Evolutionary conservation across 1,140 invertebrate genomes (phyloP).

Genomic region (Sminthurides bifidus): DNA sequence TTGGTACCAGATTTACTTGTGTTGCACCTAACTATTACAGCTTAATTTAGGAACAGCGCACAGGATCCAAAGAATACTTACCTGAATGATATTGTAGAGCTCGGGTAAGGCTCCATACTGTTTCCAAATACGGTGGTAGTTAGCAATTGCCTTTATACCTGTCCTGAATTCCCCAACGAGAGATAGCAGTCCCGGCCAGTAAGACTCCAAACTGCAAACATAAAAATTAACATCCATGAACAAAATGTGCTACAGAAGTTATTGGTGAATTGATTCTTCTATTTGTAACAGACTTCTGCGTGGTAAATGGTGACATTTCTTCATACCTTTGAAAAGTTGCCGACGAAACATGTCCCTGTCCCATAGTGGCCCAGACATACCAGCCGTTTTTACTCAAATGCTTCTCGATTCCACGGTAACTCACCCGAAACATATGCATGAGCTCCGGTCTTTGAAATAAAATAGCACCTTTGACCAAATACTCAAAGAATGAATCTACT

Average conservation of each 20-base stretch:
- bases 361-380: conserved; percentile 95
- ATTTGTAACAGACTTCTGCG: too few relatives aligned
- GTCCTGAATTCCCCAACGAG: conserved; percentile 76
- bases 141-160: conserved; percentile 84
- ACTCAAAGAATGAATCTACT: conserved; percentile 98
- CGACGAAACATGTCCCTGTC: conserved; percentile 83
- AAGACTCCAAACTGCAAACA: conserved; percentile 63
- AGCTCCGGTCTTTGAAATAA: conserved; percentile 63
- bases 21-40: too few relatives aligned
- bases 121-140: conserved; percentile 91
- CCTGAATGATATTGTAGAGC: conserved; percentile 86
- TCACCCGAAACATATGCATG: conserved; percentile 81
- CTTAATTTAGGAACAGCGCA: too few relatives aligned
- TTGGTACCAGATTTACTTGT: too few relatives aligned
- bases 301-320: background rate
- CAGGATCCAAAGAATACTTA: too few relatives aligned
- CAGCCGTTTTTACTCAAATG: conserved; percentile 86
- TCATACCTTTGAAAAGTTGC: conserved; percentile 83
- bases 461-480: conserved; percentile 85
- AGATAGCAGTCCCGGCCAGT: conserved; percentile 93
- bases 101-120: conserved; percentile 96
- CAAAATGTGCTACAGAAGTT: too few relatives aligned
- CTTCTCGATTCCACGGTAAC: conserved; percentile 63
- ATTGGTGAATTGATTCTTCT: too few relatives aligned
- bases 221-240: too few relatives aligned